These are phyloP conservation scores for Anorthoa munda DNA, from an alignment of 2,888 invertebrate species.

Conservation along the genomic window DNA sequence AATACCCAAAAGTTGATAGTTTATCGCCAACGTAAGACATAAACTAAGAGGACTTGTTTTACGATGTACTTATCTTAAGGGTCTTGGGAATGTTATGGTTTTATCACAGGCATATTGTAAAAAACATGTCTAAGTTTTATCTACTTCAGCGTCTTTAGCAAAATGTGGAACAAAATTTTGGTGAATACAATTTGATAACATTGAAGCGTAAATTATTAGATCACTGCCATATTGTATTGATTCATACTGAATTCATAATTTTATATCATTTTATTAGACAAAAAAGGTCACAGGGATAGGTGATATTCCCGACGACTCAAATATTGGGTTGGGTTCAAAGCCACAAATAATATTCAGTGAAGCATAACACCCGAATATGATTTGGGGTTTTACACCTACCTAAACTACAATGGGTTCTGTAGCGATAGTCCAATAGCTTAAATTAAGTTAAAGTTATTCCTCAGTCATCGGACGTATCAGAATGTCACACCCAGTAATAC, in stretches of 20 bases:
- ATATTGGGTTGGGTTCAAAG: constrained; percentile 39
- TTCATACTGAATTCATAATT: constrained; percentile 22
- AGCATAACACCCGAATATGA: constrained; percentile 24
- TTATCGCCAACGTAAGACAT: constrained; percentile 31
- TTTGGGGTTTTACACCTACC: constrained; percentile 35
- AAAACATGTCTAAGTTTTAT: constrained; percentile 24
- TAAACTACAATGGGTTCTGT: neutral
- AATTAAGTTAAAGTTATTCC: neutral
- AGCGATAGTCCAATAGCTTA: constrained; percentile 1
- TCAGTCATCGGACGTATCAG: constrained; percentile 7
- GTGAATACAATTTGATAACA: neutral
- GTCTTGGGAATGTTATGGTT: constrained; percentile 29
- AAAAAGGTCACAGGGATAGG: constrained; percentile 32
- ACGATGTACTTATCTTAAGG: constrained; percentile 40
- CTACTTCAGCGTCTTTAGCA: neutral
- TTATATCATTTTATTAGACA: constrained; percentile 33
- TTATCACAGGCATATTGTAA: constrained; percentile 25
- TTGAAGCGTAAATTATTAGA: constrained; percentile 10
- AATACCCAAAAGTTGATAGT: constrained; percentile 25
- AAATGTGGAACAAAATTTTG: constrained; percentile 4
- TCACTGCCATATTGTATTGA: constrained; percentile 16
- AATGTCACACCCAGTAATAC: constrained; percentile 21
- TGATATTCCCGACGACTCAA: constrained; percentile 29
- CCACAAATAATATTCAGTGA: constrained; percentile 47
- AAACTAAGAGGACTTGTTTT: constrained; percentile 41